Conservation (phyloP, 2,113 vertebrate genomes). For the Myotis davidii region DNA sequence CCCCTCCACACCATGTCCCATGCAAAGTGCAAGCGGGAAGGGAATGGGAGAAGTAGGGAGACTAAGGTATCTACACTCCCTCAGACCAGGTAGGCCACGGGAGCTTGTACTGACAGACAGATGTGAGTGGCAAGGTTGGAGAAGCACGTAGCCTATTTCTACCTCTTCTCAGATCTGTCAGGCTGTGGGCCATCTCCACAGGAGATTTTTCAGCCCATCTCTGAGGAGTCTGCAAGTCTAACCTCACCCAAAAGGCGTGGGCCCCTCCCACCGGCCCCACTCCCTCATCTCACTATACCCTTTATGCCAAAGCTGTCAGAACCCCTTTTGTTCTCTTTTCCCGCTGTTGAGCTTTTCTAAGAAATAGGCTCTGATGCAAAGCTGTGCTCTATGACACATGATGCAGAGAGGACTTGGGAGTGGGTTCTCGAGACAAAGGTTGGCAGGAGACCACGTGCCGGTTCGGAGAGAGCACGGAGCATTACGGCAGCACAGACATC, state of each 20-base stretch:
- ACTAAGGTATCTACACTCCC: neutral
- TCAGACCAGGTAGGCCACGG: neutral
- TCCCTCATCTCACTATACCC: neutral
- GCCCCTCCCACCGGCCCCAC: neutral
- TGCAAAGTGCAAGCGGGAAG: neutral
- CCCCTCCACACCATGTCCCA: neutral
- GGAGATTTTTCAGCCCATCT: neutral
- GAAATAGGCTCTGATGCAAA: constrained; percentile 77
- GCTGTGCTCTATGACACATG: constrained; percentile 69
- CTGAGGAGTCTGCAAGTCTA: neutral
- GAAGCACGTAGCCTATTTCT: neutral
- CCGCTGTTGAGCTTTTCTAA: constrained; percentile 71
- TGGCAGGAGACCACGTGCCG: constrained; percentile 71
- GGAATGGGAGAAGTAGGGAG: neutral
- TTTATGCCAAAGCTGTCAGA: constrained; percentile 46
- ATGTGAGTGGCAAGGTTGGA: neutral
- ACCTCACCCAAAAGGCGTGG: neutral
- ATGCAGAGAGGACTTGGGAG: constrained; percentile 76
- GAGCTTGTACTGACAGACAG: neutral
- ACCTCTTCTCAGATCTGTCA: neutral
- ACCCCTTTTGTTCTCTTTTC: constrained; percentile 72
- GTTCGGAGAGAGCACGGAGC: constrained; percentile 59
- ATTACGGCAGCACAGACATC: constrained; percentile 29
- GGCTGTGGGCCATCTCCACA: neutral
- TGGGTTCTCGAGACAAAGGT: constrained; percentile 71